These are phyloP conservation scores for Cynopterus brachyotis DNA, from an alignment of 2,113 vertebrate species.

Conservation along the genomic window DNA sequence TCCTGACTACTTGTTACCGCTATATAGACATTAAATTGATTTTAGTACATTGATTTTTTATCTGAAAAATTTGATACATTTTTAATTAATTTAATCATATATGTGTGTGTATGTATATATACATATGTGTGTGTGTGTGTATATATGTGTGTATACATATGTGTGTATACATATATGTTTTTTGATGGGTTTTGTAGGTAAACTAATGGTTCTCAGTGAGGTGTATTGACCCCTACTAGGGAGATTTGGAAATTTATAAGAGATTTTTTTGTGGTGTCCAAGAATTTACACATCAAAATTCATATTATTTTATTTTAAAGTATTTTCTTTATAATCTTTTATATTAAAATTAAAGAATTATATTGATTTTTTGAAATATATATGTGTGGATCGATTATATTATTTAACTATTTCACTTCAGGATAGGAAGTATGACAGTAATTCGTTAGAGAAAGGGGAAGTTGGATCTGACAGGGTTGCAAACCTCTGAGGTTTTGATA, in stretches of 20 bases:
- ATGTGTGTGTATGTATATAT: too few species aligned
- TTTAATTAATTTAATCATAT: not conserved
- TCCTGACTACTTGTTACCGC: not conserved
- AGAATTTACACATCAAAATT: not conserved
- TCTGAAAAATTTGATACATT: not conserved
- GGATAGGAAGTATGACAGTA: not conserved
- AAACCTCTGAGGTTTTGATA: not conserved
- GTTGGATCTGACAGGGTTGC: not conserved
- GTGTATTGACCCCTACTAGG: not conserved
- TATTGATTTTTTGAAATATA: not conserved
- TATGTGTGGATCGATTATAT: not conserved
- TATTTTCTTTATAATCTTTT: not conserved
- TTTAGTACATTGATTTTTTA: not conserved
- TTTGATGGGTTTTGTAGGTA: not conserved
- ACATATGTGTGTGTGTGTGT: too few species aligned
- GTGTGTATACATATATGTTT: not conserved
- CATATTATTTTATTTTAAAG: not conserved
- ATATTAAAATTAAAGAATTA: not conserved
- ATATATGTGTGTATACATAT: too few species aligned
- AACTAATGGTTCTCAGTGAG: not conserved
- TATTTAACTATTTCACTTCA: not conserved
- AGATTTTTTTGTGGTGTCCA: not conserved
- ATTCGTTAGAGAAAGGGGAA: slow-evolving; percentile 17
- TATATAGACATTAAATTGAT: not conserved
- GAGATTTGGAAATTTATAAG: not conserved